Conservation (phyloP, 2,888 invertebrate genomes). For the Eupithecia inturbata region DNA sequence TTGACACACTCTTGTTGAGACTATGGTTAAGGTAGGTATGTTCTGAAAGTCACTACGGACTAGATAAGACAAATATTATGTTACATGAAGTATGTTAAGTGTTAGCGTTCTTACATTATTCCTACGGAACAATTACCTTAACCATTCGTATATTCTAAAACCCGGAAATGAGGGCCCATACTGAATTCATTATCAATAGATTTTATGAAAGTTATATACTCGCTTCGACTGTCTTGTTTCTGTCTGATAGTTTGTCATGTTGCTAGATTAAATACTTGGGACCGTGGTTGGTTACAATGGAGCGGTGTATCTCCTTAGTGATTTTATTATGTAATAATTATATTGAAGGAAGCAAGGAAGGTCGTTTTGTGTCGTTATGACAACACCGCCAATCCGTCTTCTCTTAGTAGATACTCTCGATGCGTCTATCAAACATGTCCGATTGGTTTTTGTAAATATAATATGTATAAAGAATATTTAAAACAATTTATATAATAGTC, state of each 20-base stretch:
- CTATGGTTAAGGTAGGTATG: constrained; percentile 65
- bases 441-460: constrained; percentile 73
- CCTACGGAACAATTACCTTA: constrained; percentile 58
- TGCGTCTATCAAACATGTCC: constrained; percentile 46
- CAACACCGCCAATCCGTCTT: constrained; percentile 39
- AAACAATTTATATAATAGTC: constrained; percentile 75
- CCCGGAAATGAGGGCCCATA: constrained; percentile 64
- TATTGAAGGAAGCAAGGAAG: constrained; percentile 44
- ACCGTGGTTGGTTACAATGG: constrained; percentile 26
- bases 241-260: constrained; percentile 48
- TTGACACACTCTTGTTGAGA: constrained; percentile 50
- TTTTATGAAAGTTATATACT: constrained; percentile 56
- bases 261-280: constrained; percentile 38
- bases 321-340: constrained; percentile 22
- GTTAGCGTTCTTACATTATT: constrained; percentile 75
- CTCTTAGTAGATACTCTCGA: constrained; percentile 36
- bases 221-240: constrained; percentile 57
- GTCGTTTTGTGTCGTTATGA: constrained; percentile 44
- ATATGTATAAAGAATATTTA: constrained; percentile 64
- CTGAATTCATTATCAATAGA: constrained; percentile 53
- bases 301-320: constrained; percentile 34
- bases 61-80: constrained; percentile 61
- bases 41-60: constrained; percentile 62
- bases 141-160: constrained; percentile 48
- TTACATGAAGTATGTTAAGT: constrained; percentile 69